Percentiles rank a stretch among this genome's conserved stretches.
phyloP scores from a whole-genome alignment of 2,113 vertebrate genomes.

The Bettongia penicillata region DNA sequence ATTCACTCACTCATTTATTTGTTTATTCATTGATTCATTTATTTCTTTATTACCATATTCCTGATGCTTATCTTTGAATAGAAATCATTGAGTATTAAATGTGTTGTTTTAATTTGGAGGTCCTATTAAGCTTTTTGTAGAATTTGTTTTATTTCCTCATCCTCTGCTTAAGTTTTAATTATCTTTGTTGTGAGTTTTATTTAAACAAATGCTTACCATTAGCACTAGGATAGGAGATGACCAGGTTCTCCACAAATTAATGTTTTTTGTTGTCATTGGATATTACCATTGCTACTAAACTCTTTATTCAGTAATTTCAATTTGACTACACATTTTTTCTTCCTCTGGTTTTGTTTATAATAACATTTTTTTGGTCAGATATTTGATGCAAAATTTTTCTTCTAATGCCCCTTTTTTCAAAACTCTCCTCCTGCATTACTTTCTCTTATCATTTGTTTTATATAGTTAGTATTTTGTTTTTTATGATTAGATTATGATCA shows the following conservation, averaged over 20 bases:
- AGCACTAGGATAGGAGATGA: background rate
- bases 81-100: background rate
- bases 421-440: background rate
- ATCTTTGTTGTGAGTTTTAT: background rate
- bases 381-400: background rate
- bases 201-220: background rate
- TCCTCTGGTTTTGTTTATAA: background rate
- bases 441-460: background rate
- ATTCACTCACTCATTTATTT: background rate
- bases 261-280: background rate
- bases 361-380: background rate
- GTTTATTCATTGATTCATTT: no score
- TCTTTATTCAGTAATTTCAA: background rate
- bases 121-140: background rate
- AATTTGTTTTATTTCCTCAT: background rate
- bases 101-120: background rate
- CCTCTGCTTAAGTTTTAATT: background rate
- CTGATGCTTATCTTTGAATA: background rate
- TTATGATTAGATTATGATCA: background rate
- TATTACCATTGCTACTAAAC: background rate
- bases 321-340: background rate
- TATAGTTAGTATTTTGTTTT: background rate
- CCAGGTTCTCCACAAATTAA: background rate
- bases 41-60: no score
- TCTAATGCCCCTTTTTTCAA: background rate